These are phyloP conservation scores for Sylvietta virens DNA, from an alignment of 2,113 vertebrate species.

Conservation along the genomic window DNA sequence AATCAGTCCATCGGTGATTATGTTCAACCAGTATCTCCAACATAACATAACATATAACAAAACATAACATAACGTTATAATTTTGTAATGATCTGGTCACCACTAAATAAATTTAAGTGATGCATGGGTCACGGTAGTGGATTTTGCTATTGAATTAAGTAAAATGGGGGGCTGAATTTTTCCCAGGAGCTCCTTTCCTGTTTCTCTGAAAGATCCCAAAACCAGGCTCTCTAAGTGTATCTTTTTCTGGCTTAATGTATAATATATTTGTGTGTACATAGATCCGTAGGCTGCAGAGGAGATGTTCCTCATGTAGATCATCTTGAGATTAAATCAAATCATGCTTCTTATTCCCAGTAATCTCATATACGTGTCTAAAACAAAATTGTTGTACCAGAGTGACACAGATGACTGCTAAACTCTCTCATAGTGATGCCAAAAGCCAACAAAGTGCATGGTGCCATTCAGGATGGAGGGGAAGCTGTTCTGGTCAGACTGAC, in stretches of 20 bases:
- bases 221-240: not conserved
- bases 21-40: not conserved
- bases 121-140: not conserved
- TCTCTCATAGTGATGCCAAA: not conserved
- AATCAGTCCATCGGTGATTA: not conserved
- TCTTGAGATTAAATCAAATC: not conserved
- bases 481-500: not conserved
- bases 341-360: not conserved
- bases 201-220: not conserved
- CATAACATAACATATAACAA: not conserved
- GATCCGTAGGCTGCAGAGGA: not conserved
- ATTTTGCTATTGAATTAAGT: not conserved
- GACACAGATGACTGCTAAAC: not conserved
- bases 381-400: not conserved
- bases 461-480: not conserved
- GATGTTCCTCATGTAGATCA: not conserved
- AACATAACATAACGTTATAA: not conserved
- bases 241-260: not conserved
- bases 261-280: not conserved
- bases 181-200: not conserved
- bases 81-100: not conserved
- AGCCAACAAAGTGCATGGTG: not conserved
- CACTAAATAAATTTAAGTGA: not conserved
- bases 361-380: not conserved
- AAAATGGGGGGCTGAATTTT: not conserved